Evolutionary conservation across 2,888 invertebrate species (phyloP), one percentile per base, ranked within the genome.

Genomic region (Epistrophella euchroma): DNA sequence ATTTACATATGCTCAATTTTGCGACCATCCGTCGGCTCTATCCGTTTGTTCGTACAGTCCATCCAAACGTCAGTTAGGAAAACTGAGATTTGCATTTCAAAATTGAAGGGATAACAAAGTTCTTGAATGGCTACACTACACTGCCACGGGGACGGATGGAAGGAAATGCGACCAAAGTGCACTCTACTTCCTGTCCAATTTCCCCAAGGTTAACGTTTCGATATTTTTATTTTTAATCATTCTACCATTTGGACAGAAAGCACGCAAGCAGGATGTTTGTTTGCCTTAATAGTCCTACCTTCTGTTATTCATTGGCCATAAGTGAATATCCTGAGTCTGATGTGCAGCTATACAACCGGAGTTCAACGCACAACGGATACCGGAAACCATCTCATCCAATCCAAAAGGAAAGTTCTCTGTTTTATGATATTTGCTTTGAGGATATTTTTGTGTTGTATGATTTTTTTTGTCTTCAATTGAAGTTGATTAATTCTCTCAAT

Each of bases 21-120:
- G 0, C 25, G n/a, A 52, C 52, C 7, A 25, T 25, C 0, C 47
- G 22, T 1, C 19, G 1, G 5, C 7, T 32, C n/a, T 32, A 4
- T 40, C 1, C 1, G 43, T 19, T 68, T 5, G 43, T 19, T 68
- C 45, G 45, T 56, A 6, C 43, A 40, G 22, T 40, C 28, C 4
- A 64, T 52, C 62, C 62, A 70, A 25, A 25, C 15, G 58, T 45
- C 56, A 76, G 32, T 25, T 71, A 64, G 52, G 17, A 71, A 40
- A 64, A 71, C 70, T 40, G n/a, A 17, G 68, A 77, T 78, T 78
- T 78, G 28, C 68, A 68, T 68, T 78, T 78, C 50, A 22, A 40
- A 78, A 73, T 66, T 60, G 45, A 78, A 73, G 32, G 32, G 25
- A 71, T n/a, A 64, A 25, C 40, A 66, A 37, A 74, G 40, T 60